Percentiles rank a stretch among this genome's conserved stretches.
These are phyloP conservation scores for Phalanger gymnotis DNA, from an alignment of 2,797 vertebrate genomes.

Conservation along the genomic window DNA sequence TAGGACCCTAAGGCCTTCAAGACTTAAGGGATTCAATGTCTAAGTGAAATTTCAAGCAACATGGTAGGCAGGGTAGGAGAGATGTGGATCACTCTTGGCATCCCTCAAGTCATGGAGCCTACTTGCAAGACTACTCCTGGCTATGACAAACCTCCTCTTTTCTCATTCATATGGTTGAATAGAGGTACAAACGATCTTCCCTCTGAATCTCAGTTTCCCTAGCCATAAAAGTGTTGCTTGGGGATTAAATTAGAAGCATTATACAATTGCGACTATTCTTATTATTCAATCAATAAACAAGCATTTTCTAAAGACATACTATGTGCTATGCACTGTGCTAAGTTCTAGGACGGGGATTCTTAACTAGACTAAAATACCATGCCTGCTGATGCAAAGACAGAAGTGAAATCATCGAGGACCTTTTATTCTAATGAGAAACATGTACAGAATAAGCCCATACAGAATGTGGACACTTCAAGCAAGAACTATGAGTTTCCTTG, in stretches of 20 bases:
- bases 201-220: neutral
- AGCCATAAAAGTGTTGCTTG: neutral
- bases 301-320: neutral
- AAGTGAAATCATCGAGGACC: neutral
- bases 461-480: neutral
- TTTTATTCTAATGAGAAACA: neutral
- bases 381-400: neutral
- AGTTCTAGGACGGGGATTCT: neutral
- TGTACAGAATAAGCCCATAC: neutral
- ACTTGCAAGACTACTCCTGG: neutral
- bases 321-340: neutral
- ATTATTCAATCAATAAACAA: neutral
- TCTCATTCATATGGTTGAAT: neutral
- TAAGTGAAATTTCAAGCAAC: neutral
- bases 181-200: neutral
- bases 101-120: neutral
- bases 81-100: neutral
- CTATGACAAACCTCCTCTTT: neutral
- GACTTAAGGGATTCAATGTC: neutral
- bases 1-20: neutral
- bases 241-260: neutral
- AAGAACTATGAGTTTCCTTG: neutral
- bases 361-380: neutral
- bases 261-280: neutral
- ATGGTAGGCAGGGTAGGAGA: neutral